phyloP scores from a whole-genome alignment of 2,113 vertebrate genomes.

The Ophthalmotilapia sp. region DNA sequence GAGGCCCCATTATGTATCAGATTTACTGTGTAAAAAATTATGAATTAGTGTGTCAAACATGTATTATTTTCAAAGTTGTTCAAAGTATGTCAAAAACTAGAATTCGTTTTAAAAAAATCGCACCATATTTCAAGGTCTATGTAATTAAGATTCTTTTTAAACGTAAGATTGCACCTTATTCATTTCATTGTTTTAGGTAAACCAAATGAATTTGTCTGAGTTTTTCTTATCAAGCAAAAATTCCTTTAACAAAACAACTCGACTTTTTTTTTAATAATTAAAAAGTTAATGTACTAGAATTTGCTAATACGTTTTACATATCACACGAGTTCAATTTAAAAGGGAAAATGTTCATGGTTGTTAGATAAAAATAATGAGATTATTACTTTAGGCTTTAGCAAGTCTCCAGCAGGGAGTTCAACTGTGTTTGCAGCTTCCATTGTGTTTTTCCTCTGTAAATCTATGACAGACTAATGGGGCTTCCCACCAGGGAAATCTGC shows the following conservation, averaged over 20 bases:
- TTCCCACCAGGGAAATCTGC: constrained; percentile 53
- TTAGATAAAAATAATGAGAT: not conserved
- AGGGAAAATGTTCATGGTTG: not conserved
- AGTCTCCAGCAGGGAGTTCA: not conserved
- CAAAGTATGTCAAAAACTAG: not conserved
- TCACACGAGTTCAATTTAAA: not conserved
- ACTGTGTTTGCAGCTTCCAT: constrained; percentile 13
- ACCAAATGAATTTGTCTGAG: not conserved
- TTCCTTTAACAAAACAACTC: not conserved
- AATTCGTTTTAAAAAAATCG: fast-evolving
- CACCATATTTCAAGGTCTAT: not conserved
- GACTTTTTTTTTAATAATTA: not conserved
- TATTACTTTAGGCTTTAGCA: not conserved
- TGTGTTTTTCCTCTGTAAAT: constrained; percentile 48
- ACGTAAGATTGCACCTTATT: not conserved
- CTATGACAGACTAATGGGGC: constrained; percentile 36
- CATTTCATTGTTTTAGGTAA: not conserved
- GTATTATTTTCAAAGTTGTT: not conserved
- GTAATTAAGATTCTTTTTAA: not conserved
- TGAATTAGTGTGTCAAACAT: not conserved
- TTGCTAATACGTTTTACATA: not conserved
- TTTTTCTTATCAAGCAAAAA: not conserved
- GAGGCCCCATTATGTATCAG: not conserved
- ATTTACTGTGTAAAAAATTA: not conserved
- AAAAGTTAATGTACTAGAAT: not conserved